Evolutionary conservation across 2,888 invertebrate genomes (phyloP), one percentile per base, ranked within the genome.

Genomic region (Aphodius sticticus): DNA sequence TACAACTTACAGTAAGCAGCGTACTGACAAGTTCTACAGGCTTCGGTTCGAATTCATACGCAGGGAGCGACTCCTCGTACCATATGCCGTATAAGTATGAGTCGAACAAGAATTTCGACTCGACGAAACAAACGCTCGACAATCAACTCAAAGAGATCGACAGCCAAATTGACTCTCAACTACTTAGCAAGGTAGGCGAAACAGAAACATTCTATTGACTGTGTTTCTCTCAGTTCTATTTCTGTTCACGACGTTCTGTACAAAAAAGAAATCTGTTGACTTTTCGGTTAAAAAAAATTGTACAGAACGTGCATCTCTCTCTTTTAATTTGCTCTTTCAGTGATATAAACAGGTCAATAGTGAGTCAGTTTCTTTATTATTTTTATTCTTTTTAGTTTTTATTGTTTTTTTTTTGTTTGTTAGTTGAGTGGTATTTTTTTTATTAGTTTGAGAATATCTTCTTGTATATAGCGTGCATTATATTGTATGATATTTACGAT

Each of bases 131-230:
- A 84, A 94, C 94, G 69, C 91, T 95, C 85, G 95, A 95, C 88
- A 94, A 94, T 89, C 95, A 95, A 89, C 91, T 96, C 84, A 95
- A 95, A 88, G 95, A 95, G 89, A 92, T 96, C 84, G 95, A 96
- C 90, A 95, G 94, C 82, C 95, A 95, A 83, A 91, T 94, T 85
- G 93, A 93, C 88, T 92, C 93, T 80, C 93, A 93, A 88, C 93
- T 95, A 87, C 92, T 94, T 89, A 94, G 89, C 86, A 90, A 90
- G 89, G 90, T 90, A 90, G 88, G 90, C 85, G 88, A 89, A 85
- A 88, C 88, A 82, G 89, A 90, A 86, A 89, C 89, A 72, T 90
- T 90, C 86, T 89, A 89, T 87, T 89, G 87, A 87, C 85, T 87
- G 86, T 84, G 35, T 70, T 16, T 70, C 26, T 16, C 26, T 81